Base-by-base conservation (phyloP, 2,888 invertebrate genomes). In the Cantharis nigra region DNA sequence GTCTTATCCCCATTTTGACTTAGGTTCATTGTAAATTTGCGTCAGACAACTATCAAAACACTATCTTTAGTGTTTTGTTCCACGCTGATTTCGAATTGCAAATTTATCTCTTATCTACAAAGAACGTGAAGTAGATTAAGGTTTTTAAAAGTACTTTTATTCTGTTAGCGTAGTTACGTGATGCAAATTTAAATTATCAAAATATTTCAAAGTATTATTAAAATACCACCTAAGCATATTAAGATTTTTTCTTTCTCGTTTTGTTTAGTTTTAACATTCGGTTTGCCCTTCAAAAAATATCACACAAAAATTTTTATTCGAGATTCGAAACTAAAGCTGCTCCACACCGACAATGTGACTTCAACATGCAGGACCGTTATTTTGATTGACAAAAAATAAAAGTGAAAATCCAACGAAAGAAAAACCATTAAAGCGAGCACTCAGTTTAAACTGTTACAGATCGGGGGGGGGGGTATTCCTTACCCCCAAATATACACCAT, bases 1-100 rank as follows among this genome's bases (percentile, higher is more conserved):
- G 79, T 81, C 80, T 82, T 82, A 81, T 82, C 82, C 82, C 72
- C 76, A 76, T 76, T 80, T 77, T 78, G 82, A 82, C 81, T 82
- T 83, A 83, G 83, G 83, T 82, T 81, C 80, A 63, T 81, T 14
- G 26, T 67, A 67, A 67, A 67, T 67, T 67, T 67, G 20, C 65
- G 49, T n/a, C 49, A 49, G 49, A 49, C 49, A 49, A 49, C 49
- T 49, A 49, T 49, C 49, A 49, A 67, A 67, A 67, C 26, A 67
- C 26, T 67, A 67, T 67, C 65, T 26, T 67, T 49, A 49, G 26
- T 18, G 20, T 67, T 67, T 23, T 26, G 65, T 23, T 26, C 18
- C 26, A 67, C 20, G 13, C 65, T 67, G 26, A 67, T 67, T 67
- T 67, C 65, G 65, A 67, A 67, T 67, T 67, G 65, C 49, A 49